Conservation (phyloP, 2,888 invertebrate genomes). For the Noctua comes region DNA sequence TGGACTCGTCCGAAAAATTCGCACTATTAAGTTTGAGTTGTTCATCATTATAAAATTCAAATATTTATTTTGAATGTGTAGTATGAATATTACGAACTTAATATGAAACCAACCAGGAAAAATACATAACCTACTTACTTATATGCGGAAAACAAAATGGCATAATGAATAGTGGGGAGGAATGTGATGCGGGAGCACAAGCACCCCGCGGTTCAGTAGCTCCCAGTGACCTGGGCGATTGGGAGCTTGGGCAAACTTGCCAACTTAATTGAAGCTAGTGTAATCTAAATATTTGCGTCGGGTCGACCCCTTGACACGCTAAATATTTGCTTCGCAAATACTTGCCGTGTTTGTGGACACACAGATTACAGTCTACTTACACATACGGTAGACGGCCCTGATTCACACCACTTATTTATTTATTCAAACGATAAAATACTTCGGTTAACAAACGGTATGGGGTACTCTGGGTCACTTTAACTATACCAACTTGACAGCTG, state of each 20-base stretch:
- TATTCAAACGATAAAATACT: slow-evolving; percentile 1
- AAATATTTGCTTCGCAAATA: slow-evolving; percentile 51
- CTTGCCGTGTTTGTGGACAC: slow-evolving; percentile 6
- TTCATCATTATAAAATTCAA: background rate
- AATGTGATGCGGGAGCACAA: background rate
- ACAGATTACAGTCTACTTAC: slow-evolving; percentile 3
- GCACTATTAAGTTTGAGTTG: background rate
- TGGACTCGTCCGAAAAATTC: background rate
- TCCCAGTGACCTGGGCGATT: background rate
- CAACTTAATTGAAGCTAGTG: slow-evolving; percentile 7
- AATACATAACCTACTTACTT: background rate
- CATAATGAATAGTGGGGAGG: background rate
- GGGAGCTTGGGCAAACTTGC: background rate
- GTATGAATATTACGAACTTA: slow-evolving; percentile 1
- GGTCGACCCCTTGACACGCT: slow-evolving; percentile 19
- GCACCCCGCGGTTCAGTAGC: background rate
- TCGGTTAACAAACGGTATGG: background rate
- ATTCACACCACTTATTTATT: slow-evolving; percentile 28
- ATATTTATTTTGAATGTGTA: slow-evolving; percentile 16
- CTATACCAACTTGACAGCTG: background rate
- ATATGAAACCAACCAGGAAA: slow-evolving; percentile 30
- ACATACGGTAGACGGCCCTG: slow-evolving; percentile 18
- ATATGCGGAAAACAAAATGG: slow-evolving; percentile 5
- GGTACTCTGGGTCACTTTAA: background rate
- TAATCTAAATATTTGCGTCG: slow-evolving; percentile 44